A percentile compares a stretch with the other conserved stretches of the same genome.
phyloP scores from a whole-genome alignment of 2,113 vertebrate species.

The Lagopus muta region DNA sequence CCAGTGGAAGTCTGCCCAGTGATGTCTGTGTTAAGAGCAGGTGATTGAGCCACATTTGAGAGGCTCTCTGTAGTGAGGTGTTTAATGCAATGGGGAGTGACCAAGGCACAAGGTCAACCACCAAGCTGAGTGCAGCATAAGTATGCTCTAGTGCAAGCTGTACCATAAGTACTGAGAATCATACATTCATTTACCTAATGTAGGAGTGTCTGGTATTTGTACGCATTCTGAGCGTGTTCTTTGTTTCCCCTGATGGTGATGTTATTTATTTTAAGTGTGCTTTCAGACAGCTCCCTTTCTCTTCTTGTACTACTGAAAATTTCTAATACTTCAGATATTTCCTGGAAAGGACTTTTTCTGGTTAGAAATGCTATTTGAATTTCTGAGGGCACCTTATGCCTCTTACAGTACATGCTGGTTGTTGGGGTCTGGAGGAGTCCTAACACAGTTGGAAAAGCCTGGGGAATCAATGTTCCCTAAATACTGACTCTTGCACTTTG shows the following conservation, averaged over 20 bases:
- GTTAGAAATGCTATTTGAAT: neutral
- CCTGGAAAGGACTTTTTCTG: neutral
- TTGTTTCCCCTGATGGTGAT: neutral
- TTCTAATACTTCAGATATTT: neutral
- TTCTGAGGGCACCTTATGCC: neutral
- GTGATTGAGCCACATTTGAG: neutral
- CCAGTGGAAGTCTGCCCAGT: neutral
- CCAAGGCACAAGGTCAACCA: too few species aligned
- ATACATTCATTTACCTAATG: fast-evolving
- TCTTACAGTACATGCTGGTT: neutral
- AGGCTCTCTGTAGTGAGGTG: neutral
- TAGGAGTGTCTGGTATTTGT: neutral
- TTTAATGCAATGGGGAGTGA: neutral
- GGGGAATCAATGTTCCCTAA: neutral
- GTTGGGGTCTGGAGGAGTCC: neutral
- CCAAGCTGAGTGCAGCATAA: neutral
- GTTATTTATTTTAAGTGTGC: neutral
- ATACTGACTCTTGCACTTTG: neutral
- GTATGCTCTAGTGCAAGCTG: neutral
- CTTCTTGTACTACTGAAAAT: neutral
- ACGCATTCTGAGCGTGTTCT: neutral
- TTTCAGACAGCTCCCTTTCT: neutral
- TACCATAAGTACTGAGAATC: neutral
- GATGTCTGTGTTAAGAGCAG: neutral
- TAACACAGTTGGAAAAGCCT: neutral